phyloP scores from a whole-genome alignment of 2,797 vertebrate genomes.

The Brotula barbata region DNA sequence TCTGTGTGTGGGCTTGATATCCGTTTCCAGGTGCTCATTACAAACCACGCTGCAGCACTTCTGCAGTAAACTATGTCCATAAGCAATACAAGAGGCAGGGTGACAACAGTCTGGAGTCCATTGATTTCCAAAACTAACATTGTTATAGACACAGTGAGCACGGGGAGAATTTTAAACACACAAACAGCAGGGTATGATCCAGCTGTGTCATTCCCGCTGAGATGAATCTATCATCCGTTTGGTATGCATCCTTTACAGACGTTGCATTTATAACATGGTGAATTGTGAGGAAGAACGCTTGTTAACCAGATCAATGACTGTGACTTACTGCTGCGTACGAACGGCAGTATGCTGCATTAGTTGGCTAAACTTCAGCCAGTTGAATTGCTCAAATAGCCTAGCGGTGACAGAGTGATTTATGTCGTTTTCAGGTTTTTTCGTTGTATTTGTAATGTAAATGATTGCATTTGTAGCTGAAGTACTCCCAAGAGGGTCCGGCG shows the following conservation, averaged over 20 bases:
- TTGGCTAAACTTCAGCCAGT: constrained; percentile 58
- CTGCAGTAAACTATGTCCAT: constrained; percentile 26
- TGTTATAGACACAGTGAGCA: constrained; percentile 24
- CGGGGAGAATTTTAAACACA: constrained; percentile 32
- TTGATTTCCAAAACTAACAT: constrained; percentile 42
- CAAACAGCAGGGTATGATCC: constrained; percentile 23
- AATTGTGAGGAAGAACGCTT: constrained; percentile 53
- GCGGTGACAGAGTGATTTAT: constrained; percentile 71
- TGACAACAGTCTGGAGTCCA: constrained; percentile 22
- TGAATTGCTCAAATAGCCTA: constrained; percentile 59
- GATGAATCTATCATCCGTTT: constrained; percentile 39
- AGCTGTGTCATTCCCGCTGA: constrained; percentile 34
- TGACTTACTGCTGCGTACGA: constrained; percentile 60
- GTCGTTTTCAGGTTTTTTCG: constrained; percentile 55
- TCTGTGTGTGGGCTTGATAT: constrained; percentile 12
- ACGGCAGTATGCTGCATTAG: constrained; percentile 61
- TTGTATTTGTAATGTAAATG: constrained; percentile 67
- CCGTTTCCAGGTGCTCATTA: constrained; percentile 44
- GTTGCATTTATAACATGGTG: constrained; percentile 38
- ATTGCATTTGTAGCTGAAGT: constrained; percentile 39
- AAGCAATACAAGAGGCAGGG: constrained; percentile 28
- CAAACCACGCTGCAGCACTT: constrained; percentile 7
- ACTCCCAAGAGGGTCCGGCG: constrained; percentile 54
- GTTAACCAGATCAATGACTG: constrained; percentile 70
- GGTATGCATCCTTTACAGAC: constrained; percentile 36